These are phyloP conservation scores for Pseudolaguvia tuberculata DNA, from an alignment of 2,113 vertebrate genomes.

Conservation along the genomic window DNA sequence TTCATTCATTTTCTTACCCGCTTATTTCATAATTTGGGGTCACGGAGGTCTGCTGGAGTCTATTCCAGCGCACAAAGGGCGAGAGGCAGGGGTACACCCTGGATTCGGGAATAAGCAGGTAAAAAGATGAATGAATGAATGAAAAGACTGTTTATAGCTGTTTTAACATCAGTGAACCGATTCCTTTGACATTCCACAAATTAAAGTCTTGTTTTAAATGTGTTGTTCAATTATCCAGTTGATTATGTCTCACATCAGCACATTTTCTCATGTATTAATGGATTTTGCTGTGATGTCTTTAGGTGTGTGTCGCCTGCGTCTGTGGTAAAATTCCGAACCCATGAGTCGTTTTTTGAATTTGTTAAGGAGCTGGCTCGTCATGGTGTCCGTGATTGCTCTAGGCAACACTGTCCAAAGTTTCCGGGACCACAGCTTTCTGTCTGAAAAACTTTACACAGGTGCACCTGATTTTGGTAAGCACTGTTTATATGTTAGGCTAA, in stretches of 20 bases:
- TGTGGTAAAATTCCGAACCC: slow-evolving; percentile 6
- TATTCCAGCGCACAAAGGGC: no score
- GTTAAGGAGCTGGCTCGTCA: slow-evolving; percentile 88
- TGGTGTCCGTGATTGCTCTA: slow-evolving; percentile 87
- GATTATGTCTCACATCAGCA: not conserved
- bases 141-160: no score
- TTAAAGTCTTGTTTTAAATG: no score
- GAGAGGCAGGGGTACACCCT: no score
- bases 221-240: no score
- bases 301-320: slow-evolving; percentile 2
- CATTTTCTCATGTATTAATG: not conserved
- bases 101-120: no score
- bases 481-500: not conserved
- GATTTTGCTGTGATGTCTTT: not conserved
- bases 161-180: no score
- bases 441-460: slow-evolving; percentile 90
- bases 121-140: no score
- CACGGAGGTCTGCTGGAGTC: no score
- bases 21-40: no score
- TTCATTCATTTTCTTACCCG: no score
- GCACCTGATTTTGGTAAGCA: slow-evolving; percentile 81
- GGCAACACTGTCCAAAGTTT: slow-evolving; percentile 94
- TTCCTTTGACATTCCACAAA: no score
- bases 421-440: slow-evolving; percentile 88
- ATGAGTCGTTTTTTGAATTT: slow-evolving; percentile 91